Evolutionary conservation across 1,140 invertebrate genomes (phyloP).

Genomic region (Penaeus vannamei): DNA sequence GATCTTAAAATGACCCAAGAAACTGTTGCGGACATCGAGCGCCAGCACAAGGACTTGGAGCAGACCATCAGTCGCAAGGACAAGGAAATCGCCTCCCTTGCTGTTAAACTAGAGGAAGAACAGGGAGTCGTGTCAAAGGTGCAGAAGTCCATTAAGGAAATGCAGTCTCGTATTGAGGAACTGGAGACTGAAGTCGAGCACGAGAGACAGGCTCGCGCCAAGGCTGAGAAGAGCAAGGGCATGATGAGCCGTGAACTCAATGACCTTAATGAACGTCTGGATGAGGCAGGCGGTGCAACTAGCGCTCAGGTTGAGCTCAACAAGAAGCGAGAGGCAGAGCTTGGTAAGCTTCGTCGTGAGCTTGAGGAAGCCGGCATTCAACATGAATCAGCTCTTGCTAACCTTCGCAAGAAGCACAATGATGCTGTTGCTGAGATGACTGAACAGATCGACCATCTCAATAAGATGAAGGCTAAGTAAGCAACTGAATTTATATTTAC

Average conservation of each 20-base stretch:
- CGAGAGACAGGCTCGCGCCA: slow-evolving; percentile 74
- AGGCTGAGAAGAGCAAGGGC: slow-evolving; percentile 74
- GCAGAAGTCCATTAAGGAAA: slow-evolving; percentile 79
- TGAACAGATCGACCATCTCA: too few relatives aligned
- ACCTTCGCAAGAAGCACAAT: too few relatives aligned
- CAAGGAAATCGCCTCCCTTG: slow-evolving; percentile 93
- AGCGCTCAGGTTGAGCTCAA: slow-evolving; percentile 66
- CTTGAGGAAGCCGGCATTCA: too few relatives aligned
- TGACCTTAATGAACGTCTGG: too few relatives aligned
- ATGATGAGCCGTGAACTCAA: too few relatives aligned
- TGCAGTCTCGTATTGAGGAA: slow-evolving; percentile 75
- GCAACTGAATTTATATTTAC: too few relatives aligned
- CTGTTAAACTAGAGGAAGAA: slow-evolving; percentile 77
- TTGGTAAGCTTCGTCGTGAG: slow-evolving; percentile 74
- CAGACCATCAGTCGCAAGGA: slow-evolving; percentile 95
- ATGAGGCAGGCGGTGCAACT: too few relatives aligned
- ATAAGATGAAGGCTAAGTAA: too few relatives aligned
- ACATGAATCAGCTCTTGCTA: too few relatives aligned
- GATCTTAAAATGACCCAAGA: too few relatives aligned
- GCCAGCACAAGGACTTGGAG: slow-evolving; percentile 72
- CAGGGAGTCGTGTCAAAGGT: slow-evolving; percentile 76
- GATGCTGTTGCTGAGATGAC: too few relatives aligned
- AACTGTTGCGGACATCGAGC: too few relatives aligned
- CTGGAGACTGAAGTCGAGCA: slow-evolving; percentile 77
- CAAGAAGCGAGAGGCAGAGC: slow-evolving; percentile 75